These are phyloP conservation scores for Bombus superbus DNA, from an alignment of 1,140 invertebrate genomes.

Conservation along the genomic window DNA sequence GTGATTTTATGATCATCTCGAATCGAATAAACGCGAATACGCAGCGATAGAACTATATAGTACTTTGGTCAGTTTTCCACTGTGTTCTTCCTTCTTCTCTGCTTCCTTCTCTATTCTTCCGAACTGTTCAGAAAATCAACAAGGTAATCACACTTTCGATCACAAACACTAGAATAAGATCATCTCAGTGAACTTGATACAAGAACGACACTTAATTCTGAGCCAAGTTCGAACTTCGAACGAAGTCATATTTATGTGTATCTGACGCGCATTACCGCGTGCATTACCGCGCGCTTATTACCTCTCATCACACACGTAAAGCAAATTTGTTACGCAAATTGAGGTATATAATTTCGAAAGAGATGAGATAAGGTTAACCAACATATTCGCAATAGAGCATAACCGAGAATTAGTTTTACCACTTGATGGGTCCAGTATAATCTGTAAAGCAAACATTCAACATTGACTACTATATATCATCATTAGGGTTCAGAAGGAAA, in stretches of 20 bases:
- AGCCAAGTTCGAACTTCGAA: no score
- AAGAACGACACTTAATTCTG: not conserved
- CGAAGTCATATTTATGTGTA: not conserved
- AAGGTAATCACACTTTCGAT: not conserved
- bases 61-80: not conserved
- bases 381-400: constrained; percentile 70
- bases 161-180: not conserved
- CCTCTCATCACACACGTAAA: not conserved
- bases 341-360: not conserved
- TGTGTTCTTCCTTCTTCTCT: not conserved
- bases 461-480: no score
- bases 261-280: not conserved
- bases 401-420: constrained; percentile 75
- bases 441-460: constrained; percentile 67
- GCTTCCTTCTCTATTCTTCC: not conserved
- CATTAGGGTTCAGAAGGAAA: not conserved
- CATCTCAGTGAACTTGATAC: not conserved
- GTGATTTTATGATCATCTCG: not conserved
- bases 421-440: constrained; percentile 81
- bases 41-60: not conserved
- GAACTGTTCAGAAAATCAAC: not conserved
- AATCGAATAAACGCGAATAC: not conserved
- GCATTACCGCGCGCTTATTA: not conserved
- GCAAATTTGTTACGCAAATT: not conserved
- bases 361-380: constrained; percentile 69